Base-by-base conservation (phyloP, 2,888 invertebrate species). In the Neoascia interrupta region DNA sequence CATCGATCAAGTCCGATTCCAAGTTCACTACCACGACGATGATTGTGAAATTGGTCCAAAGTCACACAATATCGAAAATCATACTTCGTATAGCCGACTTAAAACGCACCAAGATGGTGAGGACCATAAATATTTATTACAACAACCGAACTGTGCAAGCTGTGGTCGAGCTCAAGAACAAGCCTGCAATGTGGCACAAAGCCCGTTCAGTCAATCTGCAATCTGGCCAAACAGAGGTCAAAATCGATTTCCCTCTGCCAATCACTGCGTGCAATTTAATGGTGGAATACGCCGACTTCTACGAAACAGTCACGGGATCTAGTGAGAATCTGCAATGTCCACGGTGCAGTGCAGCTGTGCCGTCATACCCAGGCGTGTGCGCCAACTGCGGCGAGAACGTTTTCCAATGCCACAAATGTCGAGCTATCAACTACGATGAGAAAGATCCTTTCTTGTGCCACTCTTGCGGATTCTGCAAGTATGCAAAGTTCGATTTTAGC, bases 391-490 rank as follows among this genome's bases (percentile, higher is more conserved):
- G 99, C 0, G 99, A 99, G 88, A 99, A 99, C 88, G 99, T 99
- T 0, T 99, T 97, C 90, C 99, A 99, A 85, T 99, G 99, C 85
- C 98, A 98, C 90, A 99, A 99, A 90, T 99, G 99, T 85, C 94
- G 97, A 18, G 97, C 98, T 0, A 99, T 99, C 83, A 99, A 99
- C 89, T 99, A 99, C 89, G 98, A 98, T 88, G 98, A 99, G 88
- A 97, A 98, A 87, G 99, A 99, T 89, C 99, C 99, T 0, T 99
- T 99, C 92, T 90, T 99, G 18, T 99, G 99, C 86, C 98, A 98
- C 89, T 96, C 98, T 3, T 99, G 99, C 89, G 99, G 99, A 0
- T 99, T 97, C 90, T 99, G 99, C 90, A 99, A 99, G 90, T 99
- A 99, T 89, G 99, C 98, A 28, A 98, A 99, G 89, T 98, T 99